Base-by-base conservation (phyloP, 2,888 invertebrate genomes). In the Epirrhoe tristata region DNA sequence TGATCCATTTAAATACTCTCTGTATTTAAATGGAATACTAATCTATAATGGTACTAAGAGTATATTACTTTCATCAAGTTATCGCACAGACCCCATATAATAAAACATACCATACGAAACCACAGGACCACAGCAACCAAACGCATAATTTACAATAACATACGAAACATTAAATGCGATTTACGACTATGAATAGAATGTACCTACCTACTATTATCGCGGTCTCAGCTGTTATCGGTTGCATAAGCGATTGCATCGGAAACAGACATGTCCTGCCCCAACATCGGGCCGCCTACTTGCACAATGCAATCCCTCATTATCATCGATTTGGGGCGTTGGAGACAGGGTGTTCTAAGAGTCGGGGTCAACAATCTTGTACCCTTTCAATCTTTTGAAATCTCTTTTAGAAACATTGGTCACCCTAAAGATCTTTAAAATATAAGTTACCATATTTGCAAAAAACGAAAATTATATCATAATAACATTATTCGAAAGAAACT, bases 211-310 rank as follows among this genome's bases (percentile, higher is more conserved):
- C 52, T 57, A 53, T 32, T 64, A 58, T 54, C 60, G 57, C 39
- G 39, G 57, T 67, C 60, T 67, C 67, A 67, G 63, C 59, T 59
- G 66, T 74, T 86, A 86, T 84, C 83, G 73, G 81, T 90, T 87
- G 85, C 86, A 88, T 87, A 88, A 87, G 81, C 74, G 80, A 80
- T 84, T 83, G 83, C 81, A 73, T 82, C 88, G 90, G 90, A 90
- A 90, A 81, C 90, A 88, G 89, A 89, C 91, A 89, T 89, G 89
- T 82, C 88, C 91, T 91, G 88, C 89, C 91, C 76, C 85, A 90
- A 90, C 83, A 74, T 68, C 67, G 70, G 67, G 58, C 73, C 87
- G 84, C 86, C 85, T 85, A 87, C 87, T 87, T 88, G 86, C 89
- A 89, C 90, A 89, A 89, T 87, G 84, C 87, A 80, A 86, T 85